Conservation (phyloP, 2,113 vertebrate species). For the Turdus rufiventris region DNA sequence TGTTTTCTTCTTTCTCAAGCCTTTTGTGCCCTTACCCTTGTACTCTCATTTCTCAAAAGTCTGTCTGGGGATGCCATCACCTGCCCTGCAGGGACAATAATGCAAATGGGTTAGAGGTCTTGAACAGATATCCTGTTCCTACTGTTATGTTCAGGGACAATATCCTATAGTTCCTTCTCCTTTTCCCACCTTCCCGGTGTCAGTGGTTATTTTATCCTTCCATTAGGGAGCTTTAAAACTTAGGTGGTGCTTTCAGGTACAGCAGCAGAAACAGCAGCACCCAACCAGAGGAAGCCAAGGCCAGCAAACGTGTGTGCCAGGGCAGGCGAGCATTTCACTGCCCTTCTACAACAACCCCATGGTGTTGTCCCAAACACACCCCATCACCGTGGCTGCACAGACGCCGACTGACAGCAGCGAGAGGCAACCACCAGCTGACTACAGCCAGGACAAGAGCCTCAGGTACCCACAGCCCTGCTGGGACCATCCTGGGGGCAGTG, state of each 20-base stretch:
- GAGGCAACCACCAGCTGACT: conserved; percentile 67
- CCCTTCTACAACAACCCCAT: conserved; percentile 80
- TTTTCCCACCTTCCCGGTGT: neutral
- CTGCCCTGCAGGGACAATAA: neutral
- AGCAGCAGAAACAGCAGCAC: conserved; percentile 65
- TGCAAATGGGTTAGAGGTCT: neutral
- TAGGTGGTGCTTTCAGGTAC: neutral
- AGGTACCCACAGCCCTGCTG: conserved; percentile 35
- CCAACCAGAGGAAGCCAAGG: conserved; percentile 52
- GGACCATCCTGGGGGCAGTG: neutral
- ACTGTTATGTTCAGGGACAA: neutral
- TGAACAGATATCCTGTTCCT: accelerated
- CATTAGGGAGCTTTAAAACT: neutral
- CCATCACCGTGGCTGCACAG: conserved; percentile 39
- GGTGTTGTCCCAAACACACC: conserved; percentile 76
- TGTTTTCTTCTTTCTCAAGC: neutral
- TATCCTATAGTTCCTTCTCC: neutral
- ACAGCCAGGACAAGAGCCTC: conserved; percentile 76
- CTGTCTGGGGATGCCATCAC: neutral
- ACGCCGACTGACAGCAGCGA: conserved; percentile 60
- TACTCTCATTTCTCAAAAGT: neutral
- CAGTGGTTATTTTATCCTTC: neutral
- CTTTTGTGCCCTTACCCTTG: neutral
- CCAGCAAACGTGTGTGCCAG: conserved; percentile 62
- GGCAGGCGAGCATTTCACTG: conserved; percentile 71